Evolutionary conservation across 2,888 invertebrate species (phyloP).

Genomic region (Myopa testacea): DNA sequence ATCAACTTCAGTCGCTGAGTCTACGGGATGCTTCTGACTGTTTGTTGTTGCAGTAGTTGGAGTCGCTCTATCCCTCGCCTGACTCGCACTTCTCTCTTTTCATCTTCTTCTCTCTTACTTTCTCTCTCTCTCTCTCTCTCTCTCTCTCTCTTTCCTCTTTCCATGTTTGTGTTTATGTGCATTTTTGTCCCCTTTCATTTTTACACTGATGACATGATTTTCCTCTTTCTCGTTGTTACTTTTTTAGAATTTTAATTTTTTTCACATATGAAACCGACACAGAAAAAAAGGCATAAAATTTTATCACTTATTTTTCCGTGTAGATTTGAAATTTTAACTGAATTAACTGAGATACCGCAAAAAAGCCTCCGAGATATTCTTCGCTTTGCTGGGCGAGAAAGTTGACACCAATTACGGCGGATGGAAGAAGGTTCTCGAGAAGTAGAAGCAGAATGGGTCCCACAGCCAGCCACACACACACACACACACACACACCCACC

Average conservation of each 20-base stretch:
- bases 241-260: not conserved
- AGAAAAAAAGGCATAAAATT: not conserved
- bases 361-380: not conserved
- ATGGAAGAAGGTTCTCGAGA: not conserved
- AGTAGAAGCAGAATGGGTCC: too few species aligned
- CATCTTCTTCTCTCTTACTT: too few species aligned
- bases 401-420: conserved; percentile 29
- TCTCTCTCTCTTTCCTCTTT: too few species aligned
- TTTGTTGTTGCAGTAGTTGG: too few species aligned
- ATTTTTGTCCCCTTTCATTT: not conserved
- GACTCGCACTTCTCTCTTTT: too few species aligned
- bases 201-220: not conserved
- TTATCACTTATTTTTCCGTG: not conserved
- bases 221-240: not conserved
- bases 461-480: not conserved
- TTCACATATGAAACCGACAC: too few species aligned
- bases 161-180: too few species aligned
- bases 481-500: not conserved
- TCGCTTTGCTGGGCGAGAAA: not conserved
- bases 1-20: too few species aligned
- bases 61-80: too few species aligned
- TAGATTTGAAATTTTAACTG: conserved; percentile 16
- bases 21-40: too few species aligned
- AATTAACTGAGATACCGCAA: conserved; percentile 1
- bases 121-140: too few species aligned